Evolutionary conservation across 2,113 vertebrate species (phyloP), one percentile per base, ranked within the genome.

Genomic region (Galemys pyrenaicus): DNA sequence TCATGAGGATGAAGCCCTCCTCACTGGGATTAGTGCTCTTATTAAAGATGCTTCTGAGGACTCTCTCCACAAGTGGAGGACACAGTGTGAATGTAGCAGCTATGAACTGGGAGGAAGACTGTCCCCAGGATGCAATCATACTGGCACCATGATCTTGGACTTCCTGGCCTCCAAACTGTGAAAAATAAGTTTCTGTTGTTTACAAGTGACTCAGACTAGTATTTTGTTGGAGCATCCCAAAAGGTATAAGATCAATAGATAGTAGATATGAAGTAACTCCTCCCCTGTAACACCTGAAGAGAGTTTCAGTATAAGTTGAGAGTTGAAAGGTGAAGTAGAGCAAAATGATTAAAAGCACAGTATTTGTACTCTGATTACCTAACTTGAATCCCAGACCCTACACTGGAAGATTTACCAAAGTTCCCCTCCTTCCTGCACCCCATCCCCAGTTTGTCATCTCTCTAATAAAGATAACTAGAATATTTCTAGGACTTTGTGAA

Each of bases 271-370:
- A 30, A 67, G 2, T 49, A 75, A 56, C 39, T 32, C 10, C 13
- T 46, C 28, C 19, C 30, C 26, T 6, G 51, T 60, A 71, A 26
- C 39, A 20, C 3, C 49, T 39, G 30, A 16, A 9, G 22, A 41
- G n/a, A 7, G 2, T 13, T 3, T 51, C 49, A 17, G 49, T 51
- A 49, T 49, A 9, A 49, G 46, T 12, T n/a, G n/a, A 49, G 44
- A 44, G 44, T 9, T 0, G 0, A 20, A 4, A 81, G 4, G 3
- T 35, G 10, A 60, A 70, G 54, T 20, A 6, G 3, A 79, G 12
- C 20, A 28, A 5, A 16, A 13, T 17, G 26, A 11, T 46, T 46
- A 32, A 17, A 6, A 19, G 2, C 24, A 54, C 5, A 39, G 12
- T 5, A 12, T 80, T 15, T 9, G 30, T 3, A 41, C 13, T 49